Conservation (phyloP, 2,888 invertebrate species). For the Caenorhabditis doughertyi region DNA sequence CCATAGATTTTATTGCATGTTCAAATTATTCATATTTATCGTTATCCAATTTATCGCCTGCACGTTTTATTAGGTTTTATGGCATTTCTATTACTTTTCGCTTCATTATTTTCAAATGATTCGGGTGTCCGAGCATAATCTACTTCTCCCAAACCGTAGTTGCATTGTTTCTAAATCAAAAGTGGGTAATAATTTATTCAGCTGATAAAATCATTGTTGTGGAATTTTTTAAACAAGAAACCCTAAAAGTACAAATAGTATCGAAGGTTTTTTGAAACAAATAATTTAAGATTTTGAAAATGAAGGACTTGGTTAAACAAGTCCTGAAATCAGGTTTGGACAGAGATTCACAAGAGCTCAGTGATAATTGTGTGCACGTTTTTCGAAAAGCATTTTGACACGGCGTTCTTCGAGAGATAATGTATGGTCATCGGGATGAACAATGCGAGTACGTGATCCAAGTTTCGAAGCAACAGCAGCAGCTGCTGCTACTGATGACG, state of each 20-base stretch:
- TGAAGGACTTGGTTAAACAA: not conserved
- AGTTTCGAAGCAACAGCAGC: conserved; percentile 65
- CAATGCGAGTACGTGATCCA: conserved; percentile 86
- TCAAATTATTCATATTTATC: not conserved
- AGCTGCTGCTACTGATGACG: conserved; percentile 22
- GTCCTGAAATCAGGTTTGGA: no score
- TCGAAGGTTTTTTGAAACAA: not conserved
- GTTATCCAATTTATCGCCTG: not conserved
- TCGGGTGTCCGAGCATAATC: conserved; percentile 51
- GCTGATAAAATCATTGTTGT: conserved; percentile 47
- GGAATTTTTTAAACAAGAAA: conserved; percentile 7
- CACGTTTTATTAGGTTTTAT: conserved; percentile 10
- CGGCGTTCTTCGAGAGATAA: conserved; percentile 86
- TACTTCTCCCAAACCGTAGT: conserved; percentile 1
- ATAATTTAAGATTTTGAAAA: conserved; percentile 22
- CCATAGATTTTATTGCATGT: conserved; percentile 13
- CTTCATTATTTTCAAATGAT: conserved; percentile 1
- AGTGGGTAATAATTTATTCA: conserved; percentile 48
- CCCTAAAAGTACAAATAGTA: conserved; percentile 2
- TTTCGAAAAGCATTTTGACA: conserved; percentile 54
- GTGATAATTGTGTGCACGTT: conserved; percentile 43
- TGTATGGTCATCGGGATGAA: conserved; percentile 93
- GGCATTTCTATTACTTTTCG: conserved; percentile 21
- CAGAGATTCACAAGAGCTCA: conserved; percentile 41
- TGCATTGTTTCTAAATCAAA: not conserved